A percentile compares a stretch with the other conserved stretches of the same genome.
Evolutionary conservation across 2,797 vertebrate genomes (phyloP).

Genomic region (Crocodylus rhombifer): DNA sequence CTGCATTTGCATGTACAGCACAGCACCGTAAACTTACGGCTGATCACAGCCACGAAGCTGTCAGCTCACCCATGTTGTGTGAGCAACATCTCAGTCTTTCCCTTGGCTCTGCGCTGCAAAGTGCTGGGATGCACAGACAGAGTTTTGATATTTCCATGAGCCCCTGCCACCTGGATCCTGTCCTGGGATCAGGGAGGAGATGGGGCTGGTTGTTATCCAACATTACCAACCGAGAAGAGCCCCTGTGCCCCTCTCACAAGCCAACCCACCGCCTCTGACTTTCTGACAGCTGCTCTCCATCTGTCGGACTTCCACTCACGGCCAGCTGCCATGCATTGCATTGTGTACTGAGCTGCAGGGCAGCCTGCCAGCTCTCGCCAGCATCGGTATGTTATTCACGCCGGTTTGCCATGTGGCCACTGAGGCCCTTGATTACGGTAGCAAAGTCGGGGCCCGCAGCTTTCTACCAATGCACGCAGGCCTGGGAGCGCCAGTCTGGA

Average conservation of each 20-base stretch:
- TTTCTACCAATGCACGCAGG: neutral
- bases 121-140: neutral
- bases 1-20: neutral
- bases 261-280: slow-evolving; percentile 16
- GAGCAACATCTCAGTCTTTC: slow-evolving; percentile 59
- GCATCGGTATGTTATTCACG: fast-evolving
- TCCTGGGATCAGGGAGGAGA: neutral
- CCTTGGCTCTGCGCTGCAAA: neutral
- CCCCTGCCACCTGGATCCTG: neutral
- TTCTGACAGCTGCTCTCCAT: slow-evolving; percentile 44
- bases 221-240: neutral
- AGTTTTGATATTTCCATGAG: neutral
- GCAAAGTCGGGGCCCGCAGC: neutral
- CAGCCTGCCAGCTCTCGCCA: slow-evolving; percentile 45
- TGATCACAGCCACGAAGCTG: neutral
- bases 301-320: neutral
- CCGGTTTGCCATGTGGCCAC: neutral
- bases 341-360: neutral
- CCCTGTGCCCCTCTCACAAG: neutral
- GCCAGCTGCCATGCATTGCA: neutral
- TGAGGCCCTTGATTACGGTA: neutral
- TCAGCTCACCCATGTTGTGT: neutral
- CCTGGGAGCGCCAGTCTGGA: neutral
- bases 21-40: neutral
- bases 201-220: neutral